Percentiles rank a stretch among this genome's conserved stretches.
Conservation (phyloP, 1,140 invertebrate species). For the Drosophila lini region DNA sequence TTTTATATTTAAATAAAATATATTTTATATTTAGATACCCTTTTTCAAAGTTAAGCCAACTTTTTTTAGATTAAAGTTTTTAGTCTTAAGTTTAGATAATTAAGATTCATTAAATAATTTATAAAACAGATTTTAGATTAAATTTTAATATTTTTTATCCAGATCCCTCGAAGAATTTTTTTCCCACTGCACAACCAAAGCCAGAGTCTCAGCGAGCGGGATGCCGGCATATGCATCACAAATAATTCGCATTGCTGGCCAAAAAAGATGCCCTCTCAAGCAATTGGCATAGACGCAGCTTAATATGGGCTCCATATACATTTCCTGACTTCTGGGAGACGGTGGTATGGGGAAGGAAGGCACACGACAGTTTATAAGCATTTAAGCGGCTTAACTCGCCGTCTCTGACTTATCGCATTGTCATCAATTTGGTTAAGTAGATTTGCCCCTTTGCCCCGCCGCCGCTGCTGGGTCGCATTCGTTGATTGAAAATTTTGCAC, state of each 20-base stretch:
- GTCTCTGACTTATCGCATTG: constrained; percentile 74
- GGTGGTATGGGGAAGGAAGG: not conserved
- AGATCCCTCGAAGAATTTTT: not conserved
- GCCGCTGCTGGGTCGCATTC: constrained; percentile 18
- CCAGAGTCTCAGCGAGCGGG: not conserved
- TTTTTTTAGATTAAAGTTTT: too few species aligned
- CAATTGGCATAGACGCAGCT: constrained; percentile 48
- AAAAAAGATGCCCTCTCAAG: constrained; percentile 53
- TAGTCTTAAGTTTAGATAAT: too few species aligned
- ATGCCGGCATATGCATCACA: constrained; percentile 58
- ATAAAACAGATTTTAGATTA: too few species aligned
- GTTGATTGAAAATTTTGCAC: constrained; percentile 75
- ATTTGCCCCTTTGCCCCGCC: constrained; percentile 42
- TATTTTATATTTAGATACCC: too few species aligned
- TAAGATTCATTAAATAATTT: too few species aligned
- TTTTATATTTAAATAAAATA: too few species aligned
- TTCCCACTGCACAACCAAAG: constrained; percentile 3
- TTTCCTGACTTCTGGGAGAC: constrained; percentile 4
- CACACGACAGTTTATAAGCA: constrained; percentile 67
- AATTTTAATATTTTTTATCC: too few species aligned
- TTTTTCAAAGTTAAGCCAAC: too few species aligned
- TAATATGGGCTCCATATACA: constrained; percentile 32
- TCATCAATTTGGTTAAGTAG: constrained; percentile 79
- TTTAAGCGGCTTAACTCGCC: constrained; percentile 73
- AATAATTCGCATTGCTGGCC: constrained; percentile 60